Base-by-base conservation (phyloP, 2,888 invertebrate genomes). In the Gibbula magus region DNA sequence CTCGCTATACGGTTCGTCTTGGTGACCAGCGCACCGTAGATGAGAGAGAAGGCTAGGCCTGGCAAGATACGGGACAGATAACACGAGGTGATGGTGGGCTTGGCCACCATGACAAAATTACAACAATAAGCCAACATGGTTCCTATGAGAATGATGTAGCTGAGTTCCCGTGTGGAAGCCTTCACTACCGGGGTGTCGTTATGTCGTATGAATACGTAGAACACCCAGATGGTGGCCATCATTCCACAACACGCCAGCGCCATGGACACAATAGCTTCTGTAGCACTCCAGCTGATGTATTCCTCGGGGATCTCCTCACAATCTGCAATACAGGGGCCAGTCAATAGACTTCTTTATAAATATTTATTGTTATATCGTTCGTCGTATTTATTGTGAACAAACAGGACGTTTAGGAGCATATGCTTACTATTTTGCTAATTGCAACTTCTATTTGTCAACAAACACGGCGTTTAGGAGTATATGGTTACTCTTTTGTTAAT, bases 1-100 rank as follows among this genome's bases (percentile, higher is more conserved):
- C 99, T 94, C 0, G 98, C 96, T 84, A 99, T 99, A 77, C 99
- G 94, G 94, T 99, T 99, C 16, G 99, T 99, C 94, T 99, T 99
- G 75, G 99, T 99, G 78, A 99, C 94, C 39, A 99, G 94, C 0
- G 99, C 98, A 0, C 98, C 98, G 94, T 99, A 99, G 56, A 99
- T 98, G 73, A 99, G 96, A 0, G 98, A 97, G 94, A 99, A 99
- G 91, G 98, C 97, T 92, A 99, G 96, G 3, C 98, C 98, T 0
- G 98, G 96, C 93, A 99, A 96, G 84, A 98, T 95, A 52, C 98
- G 96, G 91, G 98, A 97, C 8, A 98, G 95, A 86, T 97, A 95
- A 92, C 98, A 96, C 25, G 96, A 96, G 0, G 97, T 96, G 80
- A 96, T 95, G 84, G 94, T 93, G 0, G 96, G 96, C 87, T 94